Evolutionary conservation across 1,140 invertebrate genomes (phyloP).

Genomic region (Hylaeus anthracinus): DNA sequence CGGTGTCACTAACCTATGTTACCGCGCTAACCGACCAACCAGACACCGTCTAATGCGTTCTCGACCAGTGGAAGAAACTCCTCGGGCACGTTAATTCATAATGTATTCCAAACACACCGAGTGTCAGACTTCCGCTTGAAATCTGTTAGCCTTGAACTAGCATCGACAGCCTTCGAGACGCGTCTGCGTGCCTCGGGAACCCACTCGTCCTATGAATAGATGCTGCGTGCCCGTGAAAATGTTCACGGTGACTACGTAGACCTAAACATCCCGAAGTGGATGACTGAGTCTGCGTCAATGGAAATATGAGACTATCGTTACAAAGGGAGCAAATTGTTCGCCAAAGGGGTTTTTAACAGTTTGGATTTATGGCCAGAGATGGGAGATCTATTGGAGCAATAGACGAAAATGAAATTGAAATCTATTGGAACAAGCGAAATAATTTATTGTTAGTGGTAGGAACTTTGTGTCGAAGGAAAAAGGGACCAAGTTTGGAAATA

Average conservation of each 20-base stretch:
- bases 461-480: no score
- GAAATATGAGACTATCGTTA: no score
- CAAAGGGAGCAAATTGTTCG: no score
- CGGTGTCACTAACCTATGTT: constrained; percentile 73
- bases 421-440: no score
- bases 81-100: constrained; percentile 50
- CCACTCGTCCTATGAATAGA: constrained; percentile 26
- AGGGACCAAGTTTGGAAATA: no score
- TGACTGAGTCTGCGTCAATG: no score
- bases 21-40: constrained; percentile 45
- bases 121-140: constrained; percentile 66
- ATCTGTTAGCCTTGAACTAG: constrained; percentile 69
- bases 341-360: no score
- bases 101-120: constrained; percentile 68
- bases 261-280: no score
- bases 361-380: no score
- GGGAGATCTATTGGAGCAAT: no score
- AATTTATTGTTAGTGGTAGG: no score
- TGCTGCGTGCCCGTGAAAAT: background rate
- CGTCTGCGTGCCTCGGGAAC: background rate
- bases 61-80: constrained; percentile 14
- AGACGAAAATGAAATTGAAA: no score
- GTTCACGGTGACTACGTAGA: background rate
- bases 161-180: constrained; percentile 40
- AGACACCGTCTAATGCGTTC: constrained; percentile 31